A percentile compares a stretch with the other conserved stretches of the same genome.
Evolutionary conservation across 2,797 vertebrate species (phyloP).

Genomic region (Cuniculus paca): DNA sequence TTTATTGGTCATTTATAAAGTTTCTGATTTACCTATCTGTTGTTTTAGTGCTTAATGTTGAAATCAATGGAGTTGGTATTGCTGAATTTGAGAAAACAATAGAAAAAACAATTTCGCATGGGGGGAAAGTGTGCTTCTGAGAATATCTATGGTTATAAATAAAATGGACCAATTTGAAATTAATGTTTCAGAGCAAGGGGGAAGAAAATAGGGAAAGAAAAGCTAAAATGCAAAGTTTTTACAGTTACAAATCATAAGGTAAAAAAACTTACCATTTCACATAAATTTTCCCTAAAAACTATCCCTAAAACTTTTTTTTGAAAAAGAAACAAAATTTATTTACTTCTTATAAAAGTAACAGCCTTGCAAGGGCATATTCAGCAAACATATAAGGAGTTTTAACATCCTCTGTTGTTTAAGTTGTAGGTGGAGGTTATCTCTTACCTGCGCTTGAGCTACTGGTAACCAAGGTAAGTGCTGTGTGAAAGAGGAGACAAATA

Average conservation of each 20-base stretch:
- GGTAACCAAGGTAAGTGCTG: slow-evolving; percentile 52
- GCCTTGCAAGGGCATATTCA: not conserved
- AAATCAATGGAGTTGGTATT: not conserved
- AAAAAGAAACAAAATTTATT: not conserved
- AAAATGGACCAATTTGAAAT: slow-evolving; percentile 2
- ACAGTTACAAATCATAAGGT: not conserved
- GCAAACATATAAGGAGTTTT: not conserved
- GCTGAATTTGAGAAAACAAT: slow-evolving; percentile 57
- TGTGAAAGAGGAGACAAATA: slow-evolving; percentile 44
- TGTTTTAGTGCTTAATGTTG: slow-evolving; percentile 29
- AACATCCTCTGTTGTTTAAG: not conserved
- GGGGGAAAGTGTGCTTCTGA: not conserved
- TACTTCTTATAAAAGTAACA: not conserved
- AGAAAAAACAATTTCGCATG: not conserved
- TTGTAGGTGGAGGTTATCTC: not conserved
- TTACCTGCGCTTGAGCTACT: slow-evolving; percentile 67
- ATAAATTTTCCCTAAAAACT: not conserved
- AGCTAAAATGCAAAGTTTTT: not conserved
- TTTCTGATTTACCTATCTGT: slow-evolving; percentile 46
- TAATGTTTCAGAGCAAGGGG: not conserved
- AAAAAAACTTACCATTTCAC: not conserved
- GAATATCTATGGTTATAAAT: not conserved
- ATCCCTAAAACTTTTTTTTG: not conserved
- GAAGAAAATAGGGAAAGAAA: not conserved
- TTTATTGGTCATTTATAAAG: not conserved